A percentile compares a stretch with the other conserved stretches of the same genome.
These are phyloP conservation scores for Scaptomyza caliginosa DNA, from an alignment of 2,888 invertebrate genomes.

Conservation along the genomic window DNA sequence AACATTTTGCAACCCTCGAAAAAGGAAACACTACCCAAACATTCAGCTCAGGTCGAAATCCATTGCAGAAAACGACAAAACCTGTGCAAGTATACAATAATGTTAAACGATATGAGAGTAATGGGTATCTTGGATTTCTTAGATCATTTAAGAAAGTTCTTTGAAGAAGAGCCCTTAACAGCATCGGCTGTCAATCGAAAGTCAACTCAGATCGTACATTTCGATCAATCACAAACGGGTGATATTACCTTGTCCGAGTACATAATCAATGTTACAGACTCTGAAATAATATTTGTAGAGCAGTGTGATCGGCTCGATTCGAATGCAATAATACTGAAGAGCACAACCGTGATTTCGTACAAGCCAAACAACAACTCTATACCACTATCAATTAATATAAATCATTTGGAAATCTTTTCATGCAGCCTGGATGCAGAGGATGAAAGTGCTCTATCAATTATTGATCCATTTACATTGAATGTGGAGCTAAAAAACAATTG, in stretches of 20 bases:
- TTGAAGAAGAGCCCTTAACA: conserved; percentile 85
- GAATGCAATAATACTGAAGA: conserved; percentile 96
- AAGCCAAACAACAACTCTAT: conserved; percentile 88
- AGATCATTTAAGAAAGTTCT: conserved; percentile 92
- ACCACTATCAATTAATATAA: conserved; percentile 93
- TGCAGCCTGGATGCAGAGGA: conserved; percentile 95
- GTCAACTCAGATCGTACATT: conserved; percentile 31
- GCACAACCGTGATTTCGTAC: conserved; percentile 94
- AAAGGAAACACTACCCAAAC: conserved; percentile 82
- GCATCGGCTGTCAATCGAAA: conserved; percentile 30
- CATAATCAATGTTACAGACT: conserved; percentile 97
- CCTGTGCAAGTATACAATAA: conserved; percentile 91
- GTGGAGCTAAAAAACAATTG: conserved; percentile 87
- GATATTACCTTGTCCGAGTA: conserved; percentile 86
- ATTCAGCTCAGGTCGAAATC: conserved; percentile 89
- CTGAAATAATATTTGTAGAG: conserved; percentile 97
- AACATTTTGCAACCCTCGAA: conserved; percentile 93
- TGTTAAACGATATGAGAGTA: conserved; percentile 96
- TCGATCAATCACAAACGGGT: conserved; percentile 34
- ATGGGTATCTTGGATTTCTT: conserved; percentile 98
- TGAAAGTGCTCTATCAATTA: conserved; percentile 96
- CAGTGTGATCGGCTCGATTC: conserved; percentile 94
- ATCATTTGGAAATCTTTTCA: conserved; percentile 96
- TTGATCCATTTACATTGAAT: conserved; percentile 95
- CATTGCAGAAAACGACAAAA: conserved; percentile 89